phyloP scores from a whole-genome alignment of 2,888 invertebrate genomes.

The Craniophora ligustri region DNA sequence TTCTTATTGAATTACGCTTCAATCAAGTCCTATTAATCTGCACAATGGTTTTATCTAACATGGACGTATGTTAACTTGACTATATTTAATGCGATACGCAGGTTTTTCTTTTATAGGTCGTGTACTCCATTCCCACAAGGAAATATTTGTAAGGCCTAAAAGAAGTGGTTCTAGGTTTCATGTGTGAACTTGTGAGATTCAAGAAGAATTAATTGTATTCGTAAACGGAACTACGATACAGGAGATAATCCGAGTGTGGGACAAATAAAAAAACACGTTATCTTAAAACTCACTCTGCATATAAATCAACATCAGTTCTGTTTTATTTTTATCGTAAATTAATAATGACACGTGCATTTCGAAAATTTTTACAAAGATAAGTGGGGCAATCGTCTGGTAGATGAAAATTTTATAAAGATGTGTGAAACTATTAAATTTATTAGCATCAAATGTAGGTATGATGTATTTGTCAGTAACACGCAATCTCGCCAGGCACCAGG shows the following conservation, averaged over 20 bases:
- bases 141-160: too few species aligned
- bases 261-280: too few species aligned
- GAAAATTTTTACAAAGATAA: slow-evolving; percentile 20
- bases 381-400: slow-evolving; percentile 38
- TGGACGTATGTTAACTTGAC: too few species aligned
- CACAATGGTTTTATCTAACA: background rate
- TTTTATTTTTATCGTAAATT: slow-evolving; percentile 33
- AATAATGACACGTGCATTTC: slow-evolving; percentile 21
- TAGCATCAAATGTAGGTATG: background rate
- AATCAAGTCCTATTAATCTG: background rate
- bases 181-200: too few species aligned
- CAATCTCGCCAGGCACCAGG: background rate
- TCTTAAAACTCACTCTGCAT: background rate
- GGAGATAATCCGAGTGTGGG: too few species aligned
- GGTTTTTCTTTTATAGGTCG: too few species aligned
- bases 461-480: slow-evolving; percentile 13
- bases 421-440: slow-evolving; percentile 28
- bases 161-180: too few species aligned
- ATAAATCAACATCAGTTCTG: slow-evolving; percentile 9
- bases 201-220: too few species aligned
- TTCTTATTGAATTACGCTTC: background rate
- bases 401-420: slow-evolving; percentile 13
- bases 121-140: too few species aligned
- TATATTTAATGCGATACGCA: too few species aligned
- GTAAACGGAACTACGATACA: too few species aligned